Evolutionary conservation across 2,888 invertebrate species (phyloP), one percentile per base, ranked within the genome.

Genomic region (Myopa tessellatipennis): DNA sequence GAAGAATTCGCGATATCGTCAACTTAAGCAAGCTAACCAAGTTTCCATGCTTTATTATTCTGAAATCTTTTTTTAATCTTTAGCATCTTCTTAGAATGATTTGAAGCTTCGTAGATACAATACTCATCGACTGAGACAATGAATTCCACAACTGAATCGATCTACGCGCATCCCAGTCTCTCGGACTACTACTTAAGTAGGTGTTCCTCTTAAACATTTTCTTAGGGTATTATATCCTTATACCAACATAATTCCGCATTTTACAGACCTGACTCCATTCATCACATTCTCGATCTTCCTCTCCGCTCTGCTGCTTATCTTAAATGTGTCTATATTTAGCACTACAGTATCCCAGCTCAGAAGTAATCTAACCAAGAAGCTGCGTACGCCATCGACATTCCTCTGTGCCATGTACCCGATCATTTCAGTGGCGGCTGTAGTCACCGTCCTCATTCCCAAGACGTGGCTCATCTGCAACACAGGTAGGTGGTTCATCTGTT

Each of bases 391-490:
- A 12, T 85, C 86, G 0, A 84, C 84, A 34, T 58, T 84, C 3
- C 82, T 89, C 78, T 86, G 87, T 79, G 85, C 85, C 3, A 69
- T 88, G 34, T 89, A 89, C 82, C 87, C 89, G 38, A 69, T 88
- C 6, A 85, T 89, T 18, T 85, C 88, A 36, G 16, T 86, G 73
- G 85, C 87, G 4, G 89, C 88, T 0, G 52, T 87, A 68, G 80
- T 84, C 2, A 88, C 88, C 45, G 84, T 89, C n/a, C 76, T 88
- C 40, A 79, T 88, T 78, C 89, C 89, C 0, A 85, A 85, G 78
- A 81, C 85, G 61, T 85, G 88, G 86, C 83, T 89, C n/a, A 69
- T 85, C 12, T 88, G 87, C 77, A 85, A 88, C 79, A 88, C 89
- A 0, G 26, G 26, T 26, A 26, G 26, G 26, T 26, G 26, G 26